phyloP scores from a whole-genome alignment of 2,113 vertebrate genomes.

The Pelodiscus sinensis region DNA sequence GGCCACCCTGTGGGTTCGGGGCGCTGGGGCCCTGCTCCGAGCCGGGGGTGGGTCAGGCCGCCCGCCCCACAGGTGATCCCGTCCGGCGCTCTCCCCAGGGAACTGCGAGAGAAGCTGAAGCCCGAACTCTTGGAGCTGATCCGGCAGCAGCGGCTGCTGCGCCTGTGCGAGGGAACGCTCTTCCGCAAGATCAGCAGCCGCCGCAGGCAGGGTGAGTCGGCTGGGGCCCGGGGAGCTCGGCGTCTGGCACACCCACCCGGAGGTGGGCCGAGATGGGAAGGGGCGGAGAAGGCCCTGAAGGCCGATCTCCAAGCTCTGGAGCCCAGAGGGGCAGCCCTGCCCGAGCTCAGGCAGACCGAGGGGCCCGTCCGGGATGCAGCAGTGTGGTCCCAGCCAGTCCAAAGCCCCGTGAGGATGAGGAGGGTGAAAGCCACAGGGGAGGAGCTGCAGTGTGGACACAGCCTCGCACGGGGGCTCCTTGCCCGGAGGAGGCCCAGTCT shows the following conservation, averaged over 20 bases:
- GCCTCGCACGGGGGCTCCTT: not conserved
- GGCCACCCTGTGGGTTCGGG: not conserved
- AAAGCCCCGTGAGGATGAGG: not conserved
- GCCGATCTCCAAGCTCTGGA: not conserved
- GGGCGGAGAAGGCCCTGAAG: not conserved
- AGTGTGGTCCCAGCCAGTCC: no score
- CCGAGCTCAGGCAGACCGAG: not conserved
- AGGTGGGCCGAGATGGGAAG: no score
- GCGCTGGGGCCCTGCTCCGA: not conserved
- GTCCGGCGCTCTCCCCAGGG: constrained; percentile 71
- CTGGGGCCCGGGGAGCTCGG: not conserved
- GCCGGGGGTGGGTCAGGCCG: no score
- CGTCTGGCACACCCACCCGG: not conserved
- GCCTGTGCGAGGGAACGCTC: constrained; percentile 92
- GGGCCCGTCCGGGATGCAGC: no score
- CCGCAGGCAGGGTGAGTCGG: constrained; percentile 87
- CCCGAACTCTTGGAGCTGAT: constrained; percentile 93
- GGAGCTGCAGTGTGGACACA: not conserved
- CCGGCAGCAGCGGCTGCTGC: constrained; percentile 92
- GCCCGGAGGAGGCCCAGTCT: not conserved
- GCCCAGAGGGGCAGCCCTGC: not conserved
- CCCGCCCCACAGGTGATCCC: no score
- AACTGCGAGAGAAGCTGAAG: constrained; percentile 92
- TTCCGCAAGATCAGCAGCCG: constrained; percentile 97
- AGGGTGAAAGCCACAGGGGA: not conserved